Evolutionary conservation across 64 coral and sea anemone genomes (phyloP), one percentile per base, ranked within the genome.

Genomic region (Porites lutea): DNA sequence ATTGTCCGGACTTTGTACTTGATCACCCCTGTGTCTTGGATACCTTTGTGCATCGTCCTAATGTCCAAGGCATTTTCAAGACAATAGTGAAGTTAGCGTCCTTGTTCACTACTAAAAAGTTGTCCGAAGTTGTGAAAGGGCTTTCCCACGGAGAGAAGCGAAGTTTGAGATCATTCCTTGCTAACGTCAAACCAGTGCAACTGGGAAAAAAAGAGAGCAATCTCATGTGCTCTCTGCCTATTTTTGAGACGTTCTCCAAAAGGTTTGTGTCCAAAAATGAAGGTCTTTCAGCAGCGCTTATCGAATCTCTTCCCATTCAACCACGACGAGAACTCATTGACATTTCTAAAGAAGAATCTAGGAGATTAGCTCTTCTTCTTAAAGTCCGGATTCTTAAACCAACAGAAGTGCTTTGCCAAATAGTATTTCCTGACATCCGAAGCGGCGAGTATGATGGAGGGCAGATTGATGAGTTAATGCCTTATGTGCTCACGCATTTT

Each of bases 151-250:
- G 14, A 72, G 70, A 46, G 13, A 86, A 89, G 46, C 72, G 88
- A 60, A 47, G 43, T 6, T 37, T 95, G 13, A 79, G 93, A 59
- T 37, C 48, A 21, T 95, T 95, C 37, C 60, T 95, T n/a, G 79
- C 83, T 10, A 19, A 88, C 11, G 74, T 55, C 18, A 50, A 8
- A 37, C 55, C 50, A 13, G 54, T 57, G 12, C 12, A 57, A 7
- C 15, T 80, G 15, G 63, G 47, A 11, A 57, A 15, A 43, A 44
- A 55, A 13, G 13, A 18, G 43, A 74, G 45, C 43, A 7, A 86
- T 12, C 23, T 87, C 59, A 45, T 95, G 8, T 64, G 50, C 27
- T 20, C 18, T 13, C 3, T 92, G 4, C 90, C 90, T 8, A 11
- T 92, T 10, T 92, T 92, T 76, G 90, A 92, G 21, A 92, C 90